Percentiles rank a stretch among this genome's conserved stretches.
These are phyloP conservation scores for Channallabes apus DNA, from an alignment of 2,797 vertebrate genomes.

Conservation along the genomic window DNA sequence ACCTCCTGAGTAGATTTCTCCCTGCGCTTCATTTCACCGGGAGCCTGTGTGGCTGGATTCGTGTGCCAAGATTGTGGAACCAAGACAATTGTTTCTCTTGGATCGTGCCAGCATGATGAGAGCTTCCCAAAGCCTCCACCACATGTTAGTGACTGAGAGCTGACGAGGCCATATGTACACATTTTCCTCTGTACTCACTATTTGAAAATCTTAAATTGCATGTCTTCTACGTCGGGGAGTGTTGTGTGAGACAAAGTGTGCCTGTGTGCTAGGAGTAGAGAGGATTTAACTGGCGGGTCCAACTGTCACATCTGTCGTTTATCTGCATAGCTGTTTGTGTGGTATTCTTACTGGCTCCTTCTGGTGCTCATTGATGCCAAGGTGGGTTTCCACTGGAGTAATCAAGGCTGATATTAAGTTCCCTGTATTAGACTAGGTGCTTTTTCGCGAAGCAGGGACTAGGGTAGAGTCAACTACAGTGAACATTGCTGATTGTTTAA, in stretches of 20 bases:
- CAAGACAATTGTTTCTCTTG: constrained; percentile 43
- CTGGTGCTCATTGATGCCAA: constrained; percentile 9
- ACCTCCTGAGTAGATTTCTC: constrained; percentile 33
- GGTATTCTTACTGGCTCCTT: constrained; percentile 25
- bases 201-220: constrained; percentile 34
- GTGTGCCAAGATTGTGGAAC: constrained; percentile 41
- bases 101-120: constrained; percentile 27
- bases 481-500: not conserved
- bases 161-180: constrained; percentile 30
- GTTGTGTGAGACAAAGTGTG: constrained; percentile 23
- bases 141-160: constrained; percentile 32
- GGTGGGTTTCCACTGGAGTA: constrained; percentile 23
- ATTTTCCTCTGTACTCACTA: constrained; percentile 41
- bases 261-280: constrained; percentile 33
- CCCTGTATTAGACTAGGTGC: not conserved
- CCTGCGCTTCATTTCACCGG: constrained; percentile 22
- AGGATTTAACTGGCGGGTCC: constrained; percentile 28
- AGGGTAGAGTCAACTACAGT: not conserved
- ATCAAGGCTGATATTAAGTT: constrained; percentile 13
- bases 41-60: constrained; percentile 38
- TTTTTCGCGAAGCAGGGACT: not conserved
- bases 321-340: constrained; percentile 31
- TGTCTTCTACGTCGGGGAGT: constrained; percentile 22
- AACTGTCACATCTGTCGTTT: constrained; percentile 44
- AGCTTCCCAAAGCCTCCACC: constrained; percentile 34